Base-by-base conservation (phyloP, 1,140 invertebrate genomes). In the Dryas iulia region DNA sequence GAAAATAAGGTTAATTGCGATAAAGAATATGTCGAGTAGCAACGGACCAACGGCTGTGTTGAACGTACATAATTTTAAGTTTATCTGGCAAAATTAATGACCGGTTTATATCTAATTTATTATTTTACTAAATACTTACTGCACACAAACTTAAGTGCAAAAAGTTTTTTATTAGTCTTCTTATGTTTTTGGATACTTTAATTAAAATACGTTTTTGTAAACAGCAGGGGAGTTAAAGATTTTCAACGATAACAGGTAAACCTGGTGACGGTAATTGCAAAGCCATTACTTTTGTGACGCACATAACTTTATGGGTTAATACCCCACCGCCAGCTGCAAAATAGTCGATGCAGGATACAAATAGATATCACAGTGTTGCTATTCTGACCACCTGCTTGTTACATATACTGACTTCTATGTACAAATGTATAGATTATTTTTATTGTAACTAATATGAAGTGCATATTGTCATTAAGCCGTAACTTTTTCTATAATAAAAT, bases 321-420 rank as follows among this genome's bases (percentile, higher is more conserved):
- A 79, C 81, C 79, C 80, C 74, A 60, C 28, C 14, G 77, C 74
- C 87, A 90, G 87, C 83, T 87, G 86, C 80, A 65, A 66, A 58
- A 39, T 62, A 26, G 59, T 71, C 74, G 69, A 84, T 84, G 79
- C 78, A 81, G 76, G 79, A 60, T 69, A 76, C 78, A 75, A 82
- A 79, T 79, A 76, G 76, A 75, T 69, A 72, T 56, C 59, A 69
- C 65, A 60, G 53, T 65, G 66, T 67, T 52, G 68, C 59, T 59
- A 58, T 68, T 67, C 57, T 68, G 64, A 56, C 72, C 84, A 87
- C 83, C 83, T 85, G 86, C 79, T 74, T 63, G 18, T 18, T 21
- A 18, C 18, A 8, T 18, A 18, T 21, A 47, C 2, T 14, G 5
- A 35, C n/a, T 21, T 47, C 0, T 21, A 18, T 6, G 39, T 21